These are phyloP conservation scores for Patagioenas fasciata DNA, from an alignment of 2,113 vertebrate genomes.

Conservation along the genomic window DNA sequence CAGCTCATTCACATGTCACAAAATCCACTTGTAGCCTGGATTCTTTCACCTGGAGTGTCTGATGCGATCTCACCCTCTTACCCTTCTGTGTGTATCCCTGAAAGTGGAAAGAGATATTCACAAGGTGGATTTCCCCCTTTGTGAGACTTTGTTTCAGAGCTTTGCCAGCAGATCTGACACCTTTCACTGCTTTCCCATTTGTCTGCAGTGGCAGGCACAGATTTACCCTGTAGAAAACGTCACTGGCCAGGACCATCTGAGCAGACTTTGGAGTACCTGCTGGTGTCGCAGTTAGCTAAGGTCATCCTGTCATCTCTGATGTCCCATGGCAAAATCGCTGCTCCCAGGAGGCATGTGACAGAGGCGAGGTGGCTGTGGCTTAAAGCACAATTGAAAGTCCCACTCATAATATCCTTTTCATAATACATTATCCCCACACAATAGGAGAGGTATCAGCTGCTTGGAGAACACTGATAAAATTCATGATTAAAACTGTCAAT, in stretches of 20 bases:
- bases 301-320: not conserved
- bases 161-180: not conserved
- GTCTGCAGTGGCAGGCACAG: not conserved
- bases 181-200: not conserved
- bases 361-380: not conserved
- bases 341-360: not conserved
- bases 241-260: not conserved
- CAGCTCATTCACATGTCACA: not conserved
- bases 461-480: not conserved
- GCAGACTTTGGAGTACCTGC: not conserved
- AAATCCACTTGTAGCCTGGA: not conserved
- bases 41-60: not conserved
- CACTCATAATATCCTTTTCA: not conserved
- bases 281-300: not conserved
- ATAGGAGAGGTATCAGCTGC: not conserved
- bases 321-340: not conserved
- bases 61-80: not conserved
- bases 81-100: not conserved
- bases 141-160: not conserved
- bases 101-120: not conserved
- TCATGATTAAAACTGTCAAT: not conserved
- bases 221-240: not conserved
- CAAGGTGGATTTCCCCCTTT: not conserved
- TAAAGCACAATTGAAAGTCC: not conserved
- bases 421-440: not conserved